These are phyloP conservation scores for Ornithorhynchus anatinus DNA, from an alignment of 2,113 vertebrate species.

Conservation along the genomic window DNA sequence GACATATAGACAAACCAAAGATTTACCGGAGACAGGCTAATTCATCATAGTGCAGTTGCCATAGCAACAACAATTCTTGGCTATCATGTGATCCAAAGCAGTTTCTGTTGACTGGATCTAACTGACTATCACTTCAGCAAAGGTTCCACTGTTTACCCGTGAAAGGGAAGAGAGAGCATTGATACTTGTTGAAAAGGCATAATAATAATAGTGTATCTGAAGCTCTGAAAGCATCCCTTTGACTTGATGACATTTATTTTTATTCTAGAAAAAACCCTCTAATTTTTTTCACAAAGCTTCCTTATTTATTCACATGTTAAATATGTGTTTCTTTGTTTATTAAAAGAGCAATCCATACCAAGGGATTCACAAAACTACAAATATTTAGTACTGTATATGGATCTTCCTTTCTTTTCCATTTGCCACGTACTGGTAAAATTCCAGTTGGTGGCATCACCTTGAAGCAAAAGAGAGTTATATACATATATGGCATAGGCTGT, in stretches of 20 bases:
- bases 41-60: conserved; percentile 82
- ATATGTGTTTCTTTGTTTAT: conserved; percentile 42
- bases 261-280: conserved; percentile 50
- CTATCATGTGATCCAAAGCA: conserved; percentile 71
- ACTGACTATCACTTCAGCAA: conserved; percentile 73
- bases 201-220: conserved; percentile 64
- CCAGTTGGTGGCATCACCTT: too few relatives aligned
- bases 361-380: conserved; percentile 17
- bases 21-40: conserved; percentile 76
- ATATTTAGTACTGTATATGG: conserved; percentile 8
- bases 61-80: conserved; percentile 75
- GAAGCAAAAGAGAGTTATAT: too few relatives aligned
- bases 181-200: conserved; percentile 66
- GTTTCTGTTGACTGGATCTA: conserved; percentile 72
- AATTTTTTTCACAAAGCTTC: conserved; percentile 40
- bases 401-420: conserved; percentile 12
- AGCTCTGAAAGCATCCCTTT: conserved; percentile 66
- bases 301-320: conserved; percentile 45
- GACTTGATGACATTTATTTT: conserved; percentile 64
- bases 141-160: conserved; percentile 67
- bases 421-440: too few relatives aligned
- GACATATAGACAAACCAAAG: conserved; percentile 75
- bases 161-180: conserved; percentile 65
- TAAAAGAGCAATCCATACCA: conserved; percentile 46
- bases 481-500: too few relatives aligned